Evolutionary conservation across 2,113 vertebrate genomes (phyloP).

Genomic region (Lota lota): DNA sequence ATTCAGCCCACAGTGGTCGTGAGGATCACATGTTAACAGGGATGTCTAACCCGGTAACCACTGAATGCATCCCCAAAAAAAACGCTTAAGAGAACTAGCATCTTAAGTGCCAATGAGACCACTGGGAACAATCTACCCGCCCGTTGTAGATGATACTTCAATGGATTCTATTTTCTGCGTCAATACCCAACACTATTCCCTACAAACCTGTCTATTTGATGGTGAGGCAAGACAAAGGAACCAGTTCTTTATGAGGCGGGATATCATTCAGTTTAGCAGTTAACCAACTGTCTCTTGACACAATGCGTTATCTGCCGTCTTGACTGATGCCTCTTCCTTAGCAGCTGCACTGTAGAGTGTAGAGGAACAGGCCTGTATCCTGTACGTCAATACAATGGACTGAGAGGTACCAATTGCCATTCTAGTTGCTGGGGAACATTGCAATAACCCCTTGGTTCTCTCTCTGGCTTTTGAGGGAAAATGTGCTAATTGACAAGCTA

Average conservation of each 20-base stretch:
- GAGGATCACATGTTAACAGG: no score
- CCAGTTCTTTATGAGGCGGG: not conserved
- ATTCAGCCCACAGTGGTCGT: no score
- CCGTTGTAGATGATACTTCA: no score
- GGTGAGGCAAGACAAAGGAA: slow-evolving; percentile 6
- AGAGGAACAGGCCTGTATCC: slow-evolving; percentile 10
- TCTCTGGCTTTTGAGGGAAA: not conserved
- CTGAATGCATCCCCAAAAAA: no score
- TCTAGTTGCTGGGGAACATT: slow-evolving; percentile 32
- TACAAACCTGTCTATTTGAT: slow-evolving; percentile 8
- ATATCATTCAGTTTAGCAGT: slow-evolving; percentile 7
- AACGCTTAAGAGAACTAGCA: no score
- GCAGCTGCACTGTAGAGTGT: not conserved
- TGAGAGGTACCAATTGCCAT: slow-evolving; percentile 35
- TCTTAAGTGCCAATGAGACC: no score
- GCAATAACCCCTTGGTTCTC: slow-evolving; percentile 34
- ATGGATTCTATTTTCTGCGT: no score
- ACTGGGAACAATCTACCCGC: no score
- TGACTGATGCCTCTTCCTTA: slow-evolving; percentile 13
- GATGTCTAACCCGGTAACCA: no score
- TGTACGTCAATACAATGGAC: slow-evolving; percentile 34
- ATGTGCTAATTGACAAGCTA: slow-evolving; percentile 16
- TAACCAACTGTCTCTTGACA: slow-evolving; percentile 2
- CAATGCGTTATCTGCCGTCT: slow-evolving; percentile 1
- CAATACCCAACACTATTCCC: no score